Evolutionary conservation across 2,797 vertebrate species (phyloP).

Genomic region (Danionella dracula): DNA sequence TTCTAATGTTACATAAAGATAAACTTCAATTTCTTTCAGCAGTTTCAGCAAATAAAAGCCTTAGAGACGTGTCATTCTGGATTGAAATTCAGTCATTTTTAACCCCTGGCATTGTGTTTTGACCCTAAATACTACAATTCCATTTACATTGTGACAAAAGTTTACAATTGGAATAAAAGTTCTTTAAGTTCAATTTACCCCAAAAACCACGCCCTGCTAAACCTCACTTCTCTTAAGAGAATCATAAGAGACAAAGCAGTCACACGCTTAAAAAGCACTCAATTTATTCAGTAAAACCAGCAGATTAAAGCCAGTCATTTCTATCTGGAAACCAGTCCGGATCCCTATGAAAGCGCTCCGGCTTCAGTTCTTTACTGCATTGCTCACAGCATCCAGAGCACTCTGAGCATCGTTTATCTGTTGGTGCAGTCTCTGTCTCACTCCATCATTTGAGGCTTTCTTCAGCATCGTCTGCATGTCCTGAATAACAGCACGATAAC

Average conservation of each 20-base stretch:
- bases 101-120: no score
- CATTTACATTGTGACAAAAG: no score
- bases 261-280: constrained; percentile 5
- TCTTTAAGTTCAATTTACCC: no score
- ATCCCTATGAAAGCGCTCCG: neutral
- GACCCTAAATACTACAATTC: no score
- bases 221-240: no score
- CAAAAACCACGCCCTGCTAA: no score
- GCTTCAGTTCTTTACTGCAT: constrained; percentile 59
- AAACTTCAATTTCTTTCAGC: no score
- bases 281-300: constrained; percentile 36
- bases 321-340: neutral
- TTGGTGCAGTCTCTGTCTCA: constrained; percentile 82
- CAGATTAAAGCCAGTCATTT: neutral
- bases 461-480: constrained; percentile 85
- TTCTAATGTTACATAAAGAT: no score
- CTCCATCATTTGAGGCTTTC: constrained; percentile 75
- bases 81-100: no score
- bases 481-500: constrained; percentile 79
- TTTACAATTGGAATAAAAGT: no score
- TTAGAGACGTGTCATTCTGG: no score
- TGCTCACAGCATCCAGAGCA: constrained; percentile 69
- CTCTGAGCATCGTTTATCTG: constrained; percentile 79
- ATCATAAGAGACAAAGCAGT: neutral
- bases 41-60: no score